Evolutionary conservation across 2,797 vertebrate species (phyloP).

Genomic region (Hipposideros larvatus): DNA sequence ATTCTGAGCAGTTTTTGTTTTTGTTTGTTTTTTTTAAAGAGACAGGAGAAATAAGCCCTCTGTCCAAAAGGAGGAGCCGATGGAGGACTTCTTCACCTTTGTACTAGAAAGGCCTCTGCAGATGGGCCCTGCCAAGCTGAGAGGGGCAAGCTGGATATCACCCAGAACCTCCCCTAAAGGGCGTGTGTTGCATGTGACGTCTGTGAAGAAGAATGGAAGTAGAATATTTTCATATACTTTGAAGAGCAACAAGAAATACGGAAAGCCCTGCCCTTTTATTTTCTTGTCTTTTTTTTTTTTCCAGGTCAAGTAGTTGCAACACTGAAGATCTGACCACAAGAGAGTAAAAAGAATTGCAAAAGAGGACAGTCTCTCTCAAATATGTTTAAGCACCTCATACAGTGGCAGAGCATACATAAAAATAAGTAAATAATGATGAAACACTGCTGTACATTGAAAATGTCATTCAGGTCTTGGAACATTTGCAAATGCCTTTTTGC

Average conservation of each 20-base stretch:
- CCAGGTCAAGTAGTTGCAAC: not conserved
- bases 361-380: not conserved
- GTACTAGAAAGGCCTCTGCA: not conserved
- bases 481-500: conserved; percentile 46
- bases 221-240: not conserved
- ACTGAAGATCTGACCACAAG: conserved; percentile 1
- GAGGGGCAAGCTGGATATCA: not conserved
- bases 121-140: not conserved
- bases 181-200: not conserved
- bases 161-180: not conserved
- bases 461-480: not conserved
- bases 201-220: not conserved
- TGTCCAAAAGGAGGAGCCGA: not conserved
- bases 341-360: not conserved
- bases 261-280: conserved; percentile 13
- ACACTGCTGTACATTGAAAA: not conserved
- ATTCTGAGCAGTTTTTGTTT: not conserved
- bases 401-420: not conserved
- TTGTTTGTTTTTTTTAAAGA: not conserved
- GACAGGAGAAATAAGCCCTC: not conserved
- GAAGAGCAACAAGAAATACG: not conserved
- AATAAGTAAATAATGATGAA: conserved; percentile 13
- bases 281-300: not conserved
- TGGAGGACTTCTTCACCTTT: not conserved
- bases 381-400: not conserved